Evolutionary conservation across 2,113 vertebrate species (phyloP).

Genomic region (Chloropsis cyanopogon): DNA sequence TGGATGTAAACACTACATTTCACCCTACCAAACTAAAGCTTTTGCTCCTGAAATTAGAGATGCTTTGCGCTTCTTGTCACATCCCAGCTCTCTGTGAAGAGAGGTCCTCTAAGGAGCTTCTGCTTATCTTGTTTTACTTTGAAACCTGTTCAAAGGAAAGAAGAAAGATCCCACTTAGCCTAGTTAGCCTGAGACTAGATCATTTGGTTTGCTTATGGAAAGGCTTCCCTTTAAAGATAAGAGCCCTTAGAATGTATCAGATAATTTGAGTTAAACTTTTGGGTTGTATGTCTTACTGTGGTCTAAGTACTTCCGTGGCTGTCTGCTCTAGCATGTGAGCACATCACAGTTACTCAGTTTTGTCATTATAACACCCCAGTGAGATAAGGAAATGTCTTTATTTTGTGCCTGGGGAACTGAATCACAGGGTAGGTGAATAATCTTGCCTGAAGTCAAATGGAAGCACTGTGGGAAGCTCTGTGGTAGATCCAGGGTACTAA

Average conservation of each 20-base stretch:
- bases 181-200: constrained; percentile 27
- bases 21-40: constrained; percentile 25
- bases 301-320: constrained; percentile 23
- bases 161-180: constrained; percentile 62
- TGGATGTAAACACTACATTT: constrained; percentile 40
- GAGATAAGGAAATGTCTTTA: constrained; percentile 48
- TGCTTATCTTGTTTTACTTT: constrained; percentile 77
- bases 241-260: constrained; percentile 48
- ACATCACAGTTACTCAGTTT: constrained; percentile 40
- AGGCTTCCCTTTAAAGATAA: constrained; percentile 57
- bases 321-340: neutral
- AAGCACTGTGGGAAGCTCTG: neutral
- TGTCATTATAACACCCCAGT: constrained; percentile 6
- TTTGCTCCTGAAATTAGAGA: constrained; percentile 59
- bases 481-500: neutral
- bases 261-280: constrained; percentile 54
- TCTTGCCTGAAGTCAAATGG: neutral
- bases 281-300: constrained; percentile 6
- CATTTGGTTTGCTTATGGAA: constrained; percentile 53
- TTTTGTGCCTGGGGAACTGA: constrained; percentile 2
- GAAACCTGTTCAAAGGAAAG: constrained; percentile 72
- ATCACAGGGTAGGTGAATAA: constrained; percentile 4
- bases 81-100: constrained; percentile 55
- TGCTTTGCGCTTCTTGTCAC: constrained; percentile 57
- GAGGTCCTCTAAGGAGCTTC: constrained; percentile 61